Base-by-base conservation (phyloP, 2,888 invertebrate species). In the Macrophya alboannulata region DNA sequence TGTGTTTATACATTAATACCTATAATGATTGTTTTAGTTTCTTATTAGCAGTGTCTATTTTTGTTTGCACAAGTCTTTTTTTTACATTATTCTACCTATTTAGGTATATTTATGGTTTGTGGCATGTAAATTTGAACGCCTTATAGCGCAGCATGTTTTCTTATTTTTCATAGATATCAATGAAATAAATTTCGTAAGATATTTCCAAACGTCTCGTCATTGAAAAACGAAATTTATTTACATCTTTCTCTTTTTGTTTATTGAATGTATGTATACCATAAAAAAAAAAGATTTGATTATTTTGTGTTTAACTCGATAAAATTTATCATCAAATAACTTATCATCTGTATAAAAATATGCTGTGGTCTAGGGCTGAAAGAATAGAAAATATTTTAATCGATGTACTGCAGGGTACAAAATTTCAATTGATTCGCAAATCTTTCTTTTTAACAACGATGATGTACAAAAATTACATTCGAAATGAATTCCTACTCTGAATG, bases 31-130 rank as follows among this genome's bases (percentile, higher is more conserved):
- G 51, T 77, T 76, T 51, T 77, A 55, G 72, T 21, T 12, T 45
- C 21, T 74, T 45, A 45, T 74, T 72, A 86, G 84, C 90, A 91
- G 91, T 90, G 91, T 91, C 91, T 89, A 90, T 89, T 90, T 91
- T 89, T 90, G 86, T 86, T 84, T 84, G 83, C 48, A 25, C 59
- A 81, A 21, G 17, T 62, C 15, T 40, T 45, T 9, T 59, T 37
- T n/a, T 37, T 37, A 21, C 77, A 79, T 15, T n/a, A 72, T 17
- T 43, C n/a, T 72, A 43, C 43, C 71, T 25, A 12, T 62, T 62
- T 25, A 72, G 37, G 71, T 71, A 43, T 43, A 72, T 17, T 45
- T 25, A 74, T 45, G 40, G 71, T 77, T 51, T 77, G 48, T 51
- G 31, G 77, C 77, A 77, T 77, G 77, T 12, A 77, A 77, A 51